Conservation (phyloP, 2,888 invertebrate genomes). For the Campoplex capitator region DNA sequence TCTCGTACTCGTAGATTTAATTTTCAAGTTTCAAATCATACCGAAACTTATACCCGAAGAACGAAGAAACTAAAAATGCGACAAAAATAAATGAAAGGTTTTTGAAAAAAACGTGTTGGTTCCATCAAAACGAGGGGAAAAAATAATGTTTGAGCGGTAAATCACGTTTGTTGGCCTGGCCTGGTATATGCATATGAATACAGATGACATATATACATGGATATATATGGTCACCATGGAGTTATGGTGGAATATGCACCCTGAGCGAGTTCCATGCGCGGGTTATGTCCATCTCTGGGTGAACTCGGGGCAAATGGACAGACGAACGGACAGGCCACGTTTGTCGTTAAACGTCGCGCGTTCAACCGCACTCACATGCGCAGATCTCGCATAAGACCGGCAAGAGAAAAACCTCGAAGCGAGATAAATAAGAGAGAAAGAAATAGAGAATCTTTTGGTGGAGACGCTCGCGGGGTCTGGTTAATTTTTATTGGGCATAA, state of each 20-base stretch:
- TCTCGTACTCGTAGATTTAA: no score
- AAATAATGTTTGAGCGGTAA: slow-evolving; percentile 79
- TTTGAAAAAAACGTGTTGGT: not conserved
- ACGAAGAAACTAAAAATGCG: not conserved
- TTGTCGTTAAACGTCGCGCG: slow-evolving; percentile 78
- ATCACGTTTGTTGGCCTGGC: slow-evolving; percentile 76
- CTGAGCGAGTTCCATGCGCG: slow-evolving; percentile 54
- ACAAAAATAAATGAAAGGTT: not conserved
- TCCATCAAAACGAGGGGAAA: slow-evolving; percentile 18
- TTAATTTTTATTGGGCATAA: slow-evolving; percentile 85
- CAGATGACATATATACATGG: slow-evolving; percentile 7
- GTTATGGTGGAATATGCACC: slow-evolving; percentile 63
- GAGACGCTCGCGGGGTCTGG: slow-evolving; percentile 79
- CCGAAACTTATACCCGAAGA: not conserved
- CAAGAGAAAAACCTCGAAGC: slow-evolving; percentile 25
- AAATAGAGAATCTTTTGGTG: slow-evolving; percentile 65
- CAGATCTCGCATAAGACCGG: slow-evolving; percentile 23
- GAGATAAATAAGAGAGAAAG: slow-evolving; percentile 62
- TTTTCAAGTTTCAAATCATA: not conserved
- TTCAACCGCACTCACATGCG: slow-evolving; percentile 65
- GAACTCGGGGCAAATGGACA: slow-evolving; percentile 45
- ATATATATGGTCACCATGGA: slow-evolving; percentile 30
- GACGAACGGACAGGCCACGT: slow-evolving; percentile 70
- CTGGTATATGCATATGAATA: slow-evolving; percentile 6
- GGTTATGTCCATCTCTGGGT: slow-evolving; percentile 68